Evolutionary conservation across 2,797 vertebrate species (phyloP), one percentile per base, ranked within the genome.

Genomic region (Kryptolebias ocellatus): DNA sequence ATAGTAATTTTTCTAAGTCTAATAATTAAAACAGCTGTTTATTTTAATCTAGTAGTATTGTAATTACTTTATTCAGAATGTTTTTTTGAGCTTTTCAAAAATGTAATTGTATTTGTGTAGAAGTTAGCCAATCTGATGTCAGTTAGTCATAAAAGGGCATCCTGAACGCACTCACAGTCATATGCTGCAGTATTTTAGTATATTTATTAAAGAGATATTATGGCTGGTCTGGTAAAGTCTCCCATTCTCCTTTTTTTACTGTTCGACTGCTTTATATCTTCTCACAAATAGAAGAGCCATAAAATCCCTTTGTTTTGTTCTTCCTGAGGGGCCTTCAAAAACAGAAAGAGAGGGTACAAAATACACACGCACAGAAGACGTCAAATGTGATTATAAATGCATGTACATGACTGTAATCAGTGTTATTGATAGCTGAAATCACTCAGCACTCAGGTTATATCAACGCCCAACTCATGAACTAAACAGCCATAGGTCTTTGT

Each of bases 391-490:
- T 5, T 16, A 20, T 44, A 27, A 10, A 60, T 64, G 50, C 17
- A 31, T 20, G 2, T 10, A 7, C 16, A 27, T 34, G 39, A 57
- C 11, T 62, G 39, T 46, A 46, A 46, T 52, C 20, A 11, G 12
- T 53, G 16, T 20, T 60, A 16, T 52, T 58, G 31, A 42, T 60
- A 44, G 27, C 27, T 39, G 11, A 44, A 53, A 29, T 47, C 34
- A 57, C 27, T 64, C 28, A 64, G 20, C 24, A 28, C 27, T 31
- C 57, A 29, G 42, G 45, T 59, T 47, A 47, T 46, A 46, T 31
- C 12, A 44, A 20, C 4, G 7, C 14, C n/a, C 39, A 8, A 60
- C 29, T 61, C n/a, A 53, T 53, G 12, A 49, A 51, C 8, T 54
- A 57, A 17, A 16, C 56, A 49, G 42, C 53, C 1, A 18, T 1